Base-by-base conservation (phyloP, 2,113 vertebrate genomes). In the Motacilla tschutschensis region DNA sequence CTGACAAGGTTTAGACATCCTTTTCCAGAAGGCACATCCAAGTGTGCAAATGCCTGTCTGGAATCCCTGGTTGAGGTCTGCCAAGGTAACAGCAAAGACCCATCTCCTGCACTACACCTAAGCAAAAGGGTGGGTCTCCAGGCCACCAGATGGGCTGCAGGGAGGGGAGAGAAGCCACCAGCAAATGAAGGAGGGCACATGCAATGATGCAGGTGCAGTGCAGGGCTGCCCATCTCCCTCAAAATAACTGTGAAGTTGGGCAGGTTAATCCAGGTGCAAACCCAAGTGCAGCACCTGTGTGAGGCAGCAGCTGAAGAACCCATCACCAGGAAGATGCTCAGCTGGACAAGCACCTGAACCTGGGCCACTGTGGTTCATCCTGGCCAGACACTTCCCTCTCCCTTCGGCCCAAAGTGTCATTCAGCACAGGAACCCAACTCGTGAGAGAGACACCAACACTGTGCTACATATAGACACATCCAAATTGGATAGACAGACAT, bases 391-490 rank as follows among this genome's bases (percentile, higher is more conserved):
- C 46, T 51, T 53, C 21, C 29, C 50, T n/a, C 13, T 79, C 48
- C 13, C 19, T 79, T 17, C 33, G 14, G 44, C 31, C 41, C 82
- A 35, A 55, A 64, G 48, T 13, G 41, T 53, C 2, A 0, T 21
- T 60, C 67, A 79, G 48, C 58, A 67, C 18, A 71, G 43, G 63
- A 88, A 53, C 11, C 12, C 44, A 55, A 4, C 26, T 13, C 25
- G 9, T 54, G 36, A 63, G 3, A 63, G 3, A 46, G 72, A 57
- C 21, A 79, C 35, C 41, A 51, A 14, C 21, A 8, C 46, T 10
- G 6, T 24, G 46, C 59, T 33, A 33, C 16, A 0, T 5, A 22
- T 0, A 72, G 64, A 59, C 9, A n/a, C 20, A 29, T 72, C 22
- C 55, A 46, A 8, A 41, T 0, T 36, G 40, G 63, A 58, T 4